Evolutionary conservation across 1,140 invertebrate genomes (phyloP).

Genomic region (Anastrepha ludens): DNA sequence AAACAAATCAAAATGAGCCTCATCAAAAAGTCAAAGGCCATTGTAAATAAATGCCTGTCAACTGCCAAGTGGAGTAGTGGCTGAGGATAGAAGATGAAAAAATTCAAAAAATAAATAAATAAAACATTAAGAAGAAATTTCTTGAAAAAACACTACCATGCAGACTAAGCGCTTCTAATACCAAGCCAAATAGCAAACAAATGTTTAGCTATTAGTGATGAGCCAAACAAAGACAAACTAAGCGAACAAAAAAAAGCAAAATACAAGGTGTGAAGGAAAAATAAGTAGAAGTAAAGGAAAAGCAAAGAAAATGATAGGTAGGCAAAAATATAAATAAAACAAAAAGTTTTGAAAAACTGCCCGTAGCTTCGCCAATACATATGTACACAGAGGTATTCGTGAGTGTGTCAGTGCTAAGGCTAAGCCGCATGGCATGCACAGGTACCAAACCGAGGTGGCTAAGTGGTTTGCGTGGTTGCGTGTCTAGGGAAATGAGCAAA

Average conservation of each 20-base stretch:
- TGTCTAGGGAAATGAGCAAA: neutral
- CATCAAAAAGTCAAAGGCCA: constrained; percentile 41
- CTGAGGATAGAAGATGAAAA: neutral
- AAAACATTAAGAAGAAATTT: neutral
- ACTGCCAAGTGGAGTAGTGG: neutral
- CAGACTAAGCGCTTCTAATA: neutral
- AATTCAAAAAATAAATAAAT: neutral
- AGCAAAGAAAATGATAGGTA: neutral
- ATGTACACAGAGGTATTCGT: neutral
- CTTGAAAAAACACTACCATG: neutral
- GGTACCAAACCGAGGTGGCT: neutral
- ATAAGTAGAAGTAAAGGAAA: neutral
- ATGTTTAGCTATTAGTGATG: constrained; percentile 14
- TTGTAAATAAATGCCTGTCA: constrained; percentile 20
- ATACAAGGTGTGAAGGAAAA: neutral
- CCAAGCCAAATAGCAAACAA: constrained; percentile 13
- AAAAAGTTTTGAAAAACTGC: neutral
- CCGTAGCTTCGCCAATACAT: neutral
- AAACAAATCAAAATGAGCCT: constrained; percentile 47
- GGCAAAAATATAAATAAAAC: neutral
- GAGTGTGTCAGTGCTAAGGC: neutral
- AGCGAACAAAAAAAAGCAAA: neutral
- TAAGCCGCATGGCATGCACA: neutral
- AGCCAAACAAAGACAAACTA: neutral
- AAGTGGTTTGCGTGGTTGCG: neutral